Conservation (phyloP, 2,797 vertebrate genomes). For the Microcaecilia unicolor region DNA sequence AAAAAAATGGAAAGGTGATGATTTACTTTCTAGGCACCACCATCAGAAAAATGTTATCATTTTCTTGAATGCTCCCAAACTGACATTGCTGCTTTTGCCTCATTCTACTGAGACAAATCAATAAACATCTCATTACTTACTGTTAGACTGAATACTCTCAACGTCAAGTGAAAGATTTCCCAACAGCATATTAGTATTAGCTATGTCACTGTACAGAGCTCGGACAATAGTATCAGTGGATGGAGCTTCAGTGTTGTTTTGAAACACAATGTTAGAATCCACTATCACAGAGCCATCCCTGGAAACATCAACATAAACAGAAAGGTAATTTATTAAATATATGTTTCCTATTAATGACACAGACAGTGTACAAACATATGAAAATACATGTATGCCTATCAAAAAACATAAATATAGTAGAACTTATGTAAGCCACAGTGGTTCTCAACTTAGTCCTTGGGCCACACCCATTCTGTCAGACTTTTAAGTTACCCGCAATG, state of each 20-base stretch:
- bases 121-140: not conserved
- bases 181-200: not conserved
- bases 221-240: constrained; percentile 5
- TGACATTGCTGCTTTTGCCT: too few relatives aligned
- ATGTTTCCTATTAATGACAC: too few relatives aligned
- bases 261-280: constrained; percentile 1
- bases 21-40: too few relatives aligned
- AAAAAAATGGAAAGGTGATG: not conserved
- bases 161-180: not conserved
- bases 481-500: too few relatives aligned
- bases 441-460: too few relatives aligned
- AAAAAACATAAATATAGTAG: too few relatives aligned
- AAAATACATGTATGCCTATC: too few relatives aligned
- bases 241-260: not conserved
- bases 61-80: not conserved
- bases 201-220: not conserved
- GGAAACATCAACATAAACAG: too few relatives aligned
- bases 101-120: not conserved
- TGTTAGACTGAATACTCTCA: constrained; percentile 6
- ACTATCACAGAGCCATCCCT: constrained; percentile 8
- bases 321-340: too few relatives aligned
- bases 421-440: too few relatives aligned
- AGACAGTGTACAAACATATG: too few relatives aligned
- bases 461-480: too few relatives aligned
- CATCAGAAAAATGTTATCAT: not conserved